Evolutionary conservation across 2,888 invertebrate species (phyloP), one percentile per base, ranked within the genome.

Genomic region (Aleiodes leptofemur): DNA sequence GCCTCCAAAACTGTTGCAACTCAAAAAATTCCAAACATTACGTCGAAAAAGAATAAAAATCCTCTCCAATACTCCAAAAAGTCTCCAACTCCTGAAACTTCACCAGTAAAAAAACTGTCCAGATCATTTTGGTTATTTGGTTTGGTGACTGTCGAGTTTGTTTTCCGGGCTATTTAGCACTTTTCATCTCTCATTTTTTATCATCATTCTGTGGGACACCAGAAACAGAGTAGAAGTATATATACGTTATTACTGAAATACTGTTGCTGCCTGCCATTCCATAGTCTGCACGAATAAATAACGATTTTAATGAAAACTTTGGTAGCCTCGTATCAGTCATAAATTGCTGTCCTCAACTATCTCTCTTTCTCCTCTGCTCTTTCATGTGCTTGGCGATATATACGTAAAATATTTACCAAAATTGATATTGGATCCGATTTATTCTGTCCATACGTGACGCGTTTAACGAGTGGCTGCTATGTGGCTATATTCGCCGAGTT

Each of bases 301-400:
- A 79, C 79, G 77, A 77, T 71, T 81, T 80, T 81, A 81, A 82
- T 82, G 81, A 82, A 82, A 82, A 80, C 72, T 78, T 72, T 75
- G 64, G 68, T 69, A 77, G 76, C 79, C 79, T 76, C 76, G 79
- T 81, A 78, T 79, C 78, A 59, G 53, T 80, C 78, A 81, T 82
- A 82, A 82, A 82, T 82, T 75, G 76, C 79, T 43, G 43, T 43
- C 43, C 9, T 43, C 43, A 43, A 43, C 43, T 8, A 43, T 43
- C 43, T 66, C 66, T 71, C 56, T 38, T 43, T 69, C 34, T 69
- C 71, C 64, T 70, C 50, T 66, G 70, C 55, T 50, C 43, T 59
- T 68, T 69, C 48, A 16, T 38, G 43, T 50, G 48, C 51, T 64
- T 14, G 23, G 68, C 50, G 8, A n/a, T 50, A 51, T 57, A 74